Base-by-base conservation (phyloP, 2,113 vertebrate species). In the Probosciger aterrimus region DNA sequence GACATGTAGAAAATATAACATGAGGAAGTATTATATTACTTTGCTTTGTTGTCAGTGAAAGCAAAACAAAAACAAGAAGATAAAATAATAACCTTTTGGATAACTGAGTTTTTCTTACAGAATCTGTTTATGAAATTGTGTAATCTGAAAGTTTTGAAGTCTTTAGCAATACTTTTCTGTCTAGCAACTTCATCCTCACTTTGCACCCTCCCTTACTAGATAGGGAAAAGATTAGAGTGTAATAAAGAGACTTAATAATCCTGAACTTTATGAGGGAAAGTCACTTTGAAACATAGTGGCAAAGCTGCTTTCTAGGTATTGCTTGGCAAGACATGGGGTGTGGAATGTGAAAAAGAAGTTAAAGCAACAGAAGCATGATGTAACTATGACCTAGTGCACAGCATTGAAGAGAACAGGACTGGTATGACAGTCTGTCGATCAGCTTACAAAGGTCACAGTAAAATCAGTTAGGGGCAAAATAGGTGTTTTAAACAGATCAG, bases 291-390 rank as follows among this genome's bases (percentile, higher is more conserved):
- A 71, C 23, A 17, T 18, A 55, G 30, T 10, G 13, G 20, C 62
- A 82, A 81, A 64, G 39, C 23, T 79, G 33, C 23, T 67, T 82
- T 75, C 33, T 25, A 53, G 46, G 11, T 59, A 7, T 68, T 70
- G 11, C 27, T 43, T 71, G 16, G 30, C 60, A 75, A 86, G 46
- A 31, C 0, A 3, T 59, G 47, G 13, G n/a, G 5, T 13, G 7
- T 60, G 16, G n/a, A 35, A 33, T 6, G 17, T 14, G 19, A 64
- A 44, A 53, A 77, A 35, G 35, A 64, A 62, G 35, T n/a, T 82
- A 19, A 5, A 64, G 31, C 37, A 71, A 39, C 47, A 68, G 43
- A 59, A 74, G 16, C 0, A 0, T 75, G 20, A 30, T 0, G 0
- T 67, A 23, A 18, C 18, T 74, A 7, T 71, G 73, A 43, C n/a